Evolutionary conservation across 1,140 invertebrate species (phyloP), one percentile per base, ranked within the genome.

Genomic region (Halictus rubicundus): DNA sequence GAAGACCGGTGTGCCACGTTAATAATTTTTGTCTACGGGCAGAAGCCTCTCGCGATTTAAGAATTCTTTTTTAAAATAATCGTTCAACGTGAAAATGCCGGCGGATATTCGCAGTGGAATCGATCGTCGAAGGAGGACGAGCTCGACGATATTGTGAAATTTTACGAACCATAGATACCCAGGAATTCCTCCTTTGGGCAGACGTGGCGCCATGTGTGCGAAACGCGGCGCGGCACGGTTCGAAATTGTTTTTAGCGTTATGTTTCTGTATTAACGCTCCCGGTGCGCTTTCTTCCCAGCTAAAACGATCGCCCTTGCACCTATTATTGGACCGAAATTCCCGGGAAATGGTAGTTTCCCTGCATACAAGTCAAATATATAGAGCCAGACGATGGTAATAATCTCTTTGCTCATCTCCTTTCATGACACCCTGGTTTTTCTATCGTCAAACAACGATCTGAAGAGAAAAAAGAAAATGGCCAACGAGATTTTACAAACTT

Each of bases 241-340:
- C 52, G 75, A 78, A 72, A 86, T 82, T 81, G 80, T 82, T 79
- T 79, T 76, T 83, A 61, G 60, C 84, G 79, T 88, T 88, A 86
- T 88, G 88, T 89, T 85, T 88, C 66, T 70, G 81, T 89, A 89
- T 89, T 89, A 89, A 89, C 88, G 88, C 88, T 78, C 72, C 85
- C 80, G 84, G 79, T 76, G 83, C 65, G 27, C 66, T 65, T 66
- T 79, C 66, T 71, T 59, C 52, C 32, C 39, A n/a, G 19, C 9
- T 71, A 16, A 37, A 70, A 54, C 71, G 59, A 52, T 10, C 68
- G 12, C 54, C 23, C 68, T 25, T 23, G 52, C 79, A 68, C 65
- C 69, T 71, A 68, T 82, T 69, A 64, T 81, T 68, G 69, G 7
- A 23, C 14, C 14, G 21, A 52, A 80, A 57, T 86, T 80, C 68